Percentiles rank a stretch among this genome's conserved stretches.
These are phyloP conservation scores for Agrochola macilenta DNA, from an alignment of 2,888 invertebrate species.

Conservation along the genomic window DNA sequence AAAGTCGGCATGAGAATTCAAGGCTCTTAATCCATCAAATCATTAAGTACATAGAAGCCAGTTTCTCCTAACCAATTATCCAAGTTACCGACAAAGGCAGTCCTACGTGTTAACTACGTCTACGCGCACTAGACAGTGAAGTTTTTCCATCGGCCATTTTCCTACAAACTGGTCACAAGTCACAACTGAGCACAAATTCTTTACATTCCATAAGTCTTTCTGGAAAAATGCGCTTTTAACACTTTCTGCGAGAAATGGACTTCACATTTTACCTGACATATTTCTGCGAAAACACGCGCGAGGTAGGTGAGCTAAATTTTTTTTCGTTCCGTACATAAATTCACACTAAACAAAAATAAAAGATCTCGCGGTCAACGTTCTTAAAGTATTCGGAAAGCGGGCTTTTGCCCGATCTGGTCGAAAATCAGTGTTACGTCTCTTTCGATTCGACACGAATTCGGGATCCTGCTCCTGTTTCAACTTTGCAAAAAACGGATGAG, in stretches of 20 bases:
- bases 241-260: constrained; percentile 61
- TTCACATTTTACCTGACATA: constrained; percentile 38
- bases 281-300: constrained; percentile 41
- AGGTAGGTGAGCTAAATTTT: constrained; percentile 35
- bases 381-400: constrained; percentile 45
- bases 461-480: constrained; percentile 15
- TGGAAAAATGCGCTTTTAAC: constrained; percentile 65
- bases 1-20: constrained; percentile 26
- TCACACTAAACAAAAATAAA: constrained; percentile 58
- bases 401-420: constrained; percentile 60
- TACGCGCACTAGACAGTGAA: constrained; percentile 37
- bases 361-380: constrained; percentile 63
- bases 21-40: constrained; percentile 52
- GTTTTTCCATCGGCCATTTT: constrained; percentile 62
- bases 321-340: constrained; percentile 36
- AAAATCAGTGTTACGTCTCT: constrained; percentile 63
- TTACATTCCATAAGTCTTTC: constrained; percentile 60
- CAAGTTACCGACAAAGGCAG: constrained; percentile 63
- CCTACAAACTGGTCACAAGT: constrained; percentile 48
- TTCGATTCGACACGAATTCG: constrained; percentile 60
- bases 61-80: constrained; percentile 60
- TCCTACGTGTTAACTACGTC: constrained; percentile 47
- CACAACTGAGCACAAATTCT: constrained; percentile 34
- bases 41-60: constrained; percentile 53
- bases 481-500: constrained; percentile 24